Evolutionary conservation across 2,888 invertebrate genomes (phyloP).

Genomic region (Mycalesis mineus): DNA sequence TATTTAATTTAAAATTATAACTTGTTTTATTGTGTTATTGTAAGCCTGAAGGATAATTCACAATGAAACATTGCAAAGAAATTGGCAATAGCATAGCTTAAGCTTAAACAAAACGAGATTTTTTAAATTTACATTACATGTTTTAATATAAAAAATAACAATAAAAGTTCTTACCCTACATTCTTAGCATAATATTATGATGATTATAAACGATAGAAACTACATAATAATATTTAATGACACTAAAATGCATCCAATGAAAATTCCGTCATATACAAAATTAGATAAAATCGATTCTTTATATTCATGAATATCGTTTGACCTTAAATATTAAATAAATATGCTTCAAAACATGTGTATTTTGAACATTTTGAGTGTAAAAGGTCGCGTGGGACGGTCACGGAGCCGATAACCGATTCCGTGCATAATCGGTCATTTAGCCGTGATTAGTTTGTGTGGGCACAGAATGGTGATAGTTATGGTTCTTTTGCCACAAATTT

Average conservation of each 20-base stretch:
- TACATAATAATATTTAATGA: background rate
- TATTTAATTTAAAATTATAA: background rate
- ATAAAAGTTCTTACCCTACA: too few relatives aligned
- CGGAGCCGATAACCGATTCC: slow-evolving; percentile 7
- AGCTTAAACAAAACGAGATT: too few relatives aligned
- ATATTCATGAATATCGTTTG: background rate
- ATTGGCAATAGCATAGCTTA: too few relatives aligned
- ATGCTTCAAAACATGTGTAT: slow-evolving; percentile 13
- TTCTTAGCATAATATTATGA: too few relatives aligned
- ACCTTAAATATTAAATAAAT: slow-evolving; percentile 8
- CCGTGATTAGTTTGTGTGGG: slow-evolving; percentile 19
- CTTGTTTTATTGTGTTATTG: background rate
- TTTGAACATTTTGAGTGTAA: slow-evolving; percentile 11
- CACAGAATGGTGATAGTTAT: slow-evolving; percentile 18
- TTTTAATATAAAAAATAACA: too few relatives aligned
- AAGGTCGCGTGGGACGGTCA: slow-evolving; percentile 24
- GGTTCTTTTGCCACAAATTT: background rate
- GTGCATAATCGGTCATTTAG: slow-evolving; percentile 17
- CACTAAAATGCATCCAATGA: background rate
- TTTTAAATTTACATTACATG: too few relatives aligned
- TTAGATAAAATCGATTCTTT: background rate
- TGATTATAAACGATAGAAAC: too few relatives aligned
- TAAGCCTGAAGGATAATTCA: background rate
- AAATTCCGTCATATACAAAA: slow-evolving; percentile 4
- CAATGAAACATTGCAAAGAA: too few relatives aligned